A percentile compares a stretch with the other conserved stretches of the same genome.
Conservation (phyloP, 2,797 vertebrate species). For the Eidolon dupreanum region DNA sequence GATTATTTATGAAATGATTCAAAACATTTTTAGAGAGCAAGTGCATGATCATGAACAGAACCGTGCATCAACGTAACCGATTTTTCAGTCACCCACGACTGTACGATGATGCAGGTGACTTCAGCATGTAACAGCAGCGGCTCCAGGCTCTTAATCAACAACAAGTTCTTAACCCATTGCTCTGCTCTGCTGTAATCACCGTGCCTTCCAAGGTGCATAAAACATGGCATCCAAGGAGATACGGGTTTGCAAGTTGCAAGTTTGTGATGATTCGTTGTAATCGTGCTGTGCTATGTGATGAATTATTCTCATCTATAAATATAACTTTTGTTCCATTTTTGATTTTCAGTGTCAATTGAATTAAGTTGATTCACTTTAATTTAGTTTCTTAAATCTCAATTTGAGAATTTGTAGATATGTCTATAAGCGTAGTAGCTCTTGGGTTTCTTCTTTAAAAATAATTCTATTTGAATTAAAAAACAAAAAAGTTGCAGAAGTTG, state of each 20-base stretch:
- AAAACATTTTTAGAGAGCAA: slow-evolving; percentile 76
- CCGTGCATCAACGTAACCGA: slow-evolving; percentile 20
- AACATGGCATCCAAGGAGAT: not conserved
- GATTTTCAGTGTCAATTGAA: not conserved
- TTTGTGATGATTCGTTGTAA: slow-evolving; percentile 24
- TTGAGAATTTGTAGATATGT: not conserved
- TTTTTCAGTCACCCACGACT: slow-evolving; percentile 30
- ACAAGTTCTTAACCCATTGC: not conserved
- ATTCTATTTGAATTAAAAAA: slow-evolving; percentile 31
- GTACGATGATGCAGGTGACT: not conserved
- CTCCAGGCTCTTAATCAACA: not conserved
- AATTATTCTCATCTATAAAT: not conserved
- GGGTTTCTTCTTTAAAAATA: slow-evolving; percentile 3
- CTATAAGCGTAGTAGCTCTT: not conserved
- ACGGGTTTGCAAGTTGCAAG: not conserved
- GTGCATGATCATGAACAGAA: slow-evolving; percentile 75
- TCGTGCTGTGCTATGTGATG: not conserved
- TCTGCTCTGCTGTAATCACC: slow-evolving; percentile 22
- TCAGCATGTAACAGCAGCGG: not conserved
- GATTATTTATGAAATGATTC: slow-evolving; percentile 83
- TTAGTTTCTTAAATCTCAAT: not conserved
- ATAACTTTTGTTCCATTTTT: slow-evolving; percentile 11
- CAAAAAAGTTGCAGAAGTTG: not conserved
- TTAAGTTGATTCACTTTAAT: no score
- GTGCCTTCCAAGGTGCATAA: not conserved